These are phyloP conservation scores for Lucinisca nassula DNA, from an alignment of 2,888 invertebrate genomes.

Conservation along the genomic window DNA sequence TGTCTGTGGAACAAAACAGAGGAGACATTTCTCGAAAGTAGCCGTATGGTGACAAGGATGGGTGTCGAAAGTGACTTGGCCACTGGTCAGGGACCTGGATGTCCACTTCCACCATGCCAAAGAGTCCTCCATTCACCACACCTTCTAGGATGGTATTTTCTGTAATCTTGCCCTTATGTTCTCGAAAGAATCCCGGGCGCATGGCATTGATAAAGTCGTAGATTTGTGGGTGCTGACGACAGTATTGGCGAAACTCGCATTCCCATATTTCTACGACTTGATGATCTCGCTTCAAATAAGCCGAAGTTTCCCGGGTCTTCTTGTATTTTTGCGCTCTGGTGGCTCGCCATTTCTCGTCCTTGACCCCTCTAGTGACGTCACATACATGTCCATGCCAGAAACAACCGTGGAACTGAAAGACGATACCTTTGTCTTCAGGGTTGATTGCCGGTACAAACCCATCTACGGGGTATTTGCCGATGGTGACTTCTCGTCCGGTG, in stretches of 20 bases:
- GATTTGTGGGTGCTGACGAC: too few species aligned
- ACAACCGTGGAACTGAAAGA: constrained; percentile 46
- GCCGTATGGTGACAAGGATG: constrained; percentile 20
- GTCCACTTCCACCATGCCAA: constrained; percentile 37
- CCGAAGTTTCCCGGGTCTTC: constrained; percentile 8
- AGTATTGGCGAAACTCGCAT: constrained; percentile 29
- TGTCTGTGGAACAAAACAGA: constrained; percentile 39
- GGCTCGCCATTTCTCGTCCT: constrained; percentile 36
- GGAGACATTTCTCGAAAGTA: constrained; percentile 51
- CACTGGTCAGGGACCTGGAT: constrained; percentile 27
- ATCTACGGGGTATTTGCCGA: constrained; percentile 35
- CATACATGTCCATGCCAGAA: constrained; percentile 45
- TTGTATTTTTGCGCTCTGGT: constrained; percentile 1
- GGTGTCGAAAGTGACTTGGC: neutral
- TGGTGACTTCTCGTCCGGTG: constrained; percentile 12
- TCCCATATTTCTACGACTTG: constrained; percentile 52
- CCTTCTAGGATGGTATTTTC: too few species aligned
- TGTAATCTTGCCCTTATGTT: too few species aligned
- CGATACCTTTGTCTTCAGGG: too few species aligned
- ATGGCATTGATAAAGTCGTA: too few species aligned
- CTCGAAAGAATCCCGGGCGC: too few species aligned
- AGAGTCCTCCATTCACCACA: neutral
- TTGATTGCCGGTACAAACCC: constrained; percentile 5
- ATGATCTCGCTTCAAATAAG: constrained; percentile 20
- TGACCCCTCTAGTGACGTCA: constrained; percentile 32